Evolutionary conservation across 2,113 vertebrate genomes (phyloP).

Genomic region (Elephantulus edwardii): DNA sequence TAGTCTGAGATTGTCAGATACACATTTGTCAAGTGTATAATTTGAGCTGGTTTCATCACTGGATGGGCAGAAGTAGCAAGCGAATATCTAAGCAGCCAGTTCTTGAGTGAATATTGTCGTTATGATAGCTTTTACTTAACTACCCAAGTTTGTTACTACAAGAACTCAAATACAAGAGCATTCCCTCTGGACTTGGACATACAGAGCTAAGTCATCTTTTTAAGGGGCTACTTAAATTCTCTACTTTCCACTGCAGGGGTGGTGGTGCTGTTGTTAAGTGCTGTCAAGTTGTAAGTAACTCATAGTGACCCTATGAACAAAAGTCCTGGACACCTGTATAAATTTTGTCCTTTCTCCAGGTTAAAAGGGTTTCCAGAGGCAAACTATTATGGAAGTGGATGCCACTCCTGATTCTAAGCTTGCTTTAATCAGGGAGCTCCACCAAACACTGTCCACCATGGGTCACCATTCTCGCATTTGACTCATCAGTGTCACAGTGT

Average conservation of each 20-base stretch:
- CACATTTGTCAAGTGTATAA: not conserved
- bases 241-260: not conserved
- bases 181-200: not conserved
- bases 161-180: conserved; percentile 23
- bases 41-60: not conserved
- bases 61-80: not conserved
- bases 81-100: not conserved
- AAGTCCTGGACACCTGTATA: too few species aligned
- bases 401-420: too few species aligned
- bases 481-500: too few species aligned
- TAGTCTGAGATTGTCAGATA: not conserved
- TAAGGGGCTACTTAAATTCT: not conserved
- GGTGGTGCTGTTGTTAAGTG: too few species aligned
- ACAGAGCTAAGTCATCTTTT: not conserved
- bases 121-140: conserved; percentile 25
- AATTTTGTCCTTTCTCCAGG: too few species aligned
- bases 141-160: not conserved
- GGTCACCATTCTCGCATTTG: too few species aligned
- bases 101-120: conserved; percentile 21
- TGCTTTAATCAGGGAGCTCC: too few species aligned
- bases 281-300: too few species aligned
- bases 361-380: too few species aligned
- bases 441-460: too few species aligned
- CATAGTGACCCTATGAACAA: too few species aligned
- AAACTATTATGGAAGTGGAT: too few species aligned